phyloP scores from a whole-genome alignment of 2,113 vertebrate genomes.

The Gulo gulo region DNA sequence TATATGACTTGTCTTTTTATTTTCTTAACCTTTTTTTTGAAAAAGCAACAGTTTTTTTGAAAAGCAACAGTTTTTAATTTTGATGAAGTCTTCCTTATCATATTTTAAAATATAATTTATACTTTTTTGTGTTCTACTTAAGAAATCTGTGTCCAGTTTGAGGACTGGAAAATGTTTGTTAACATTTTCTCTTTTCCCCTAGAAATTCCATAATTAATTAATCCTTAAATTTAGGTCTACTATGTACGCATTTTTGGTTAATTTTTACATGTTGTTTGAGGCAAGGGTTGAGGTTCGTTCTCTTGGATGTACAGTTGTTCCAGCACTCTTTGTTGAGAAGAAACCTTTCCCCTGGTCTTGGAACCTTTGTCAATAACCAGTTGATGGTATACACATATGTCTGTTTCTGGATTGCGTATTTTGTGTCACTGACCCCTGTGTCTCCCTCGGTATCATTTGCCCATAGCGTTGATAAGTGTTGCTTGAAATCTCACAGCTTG shows the following conservation, averaged over 20 bases:
- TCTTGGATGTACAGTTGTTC: background rate
- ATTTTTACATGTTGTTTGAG: background rate
- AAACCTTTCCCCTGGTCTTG: background rate
- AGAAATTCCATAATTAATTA: background rate
- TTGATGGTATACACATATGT: background rate
- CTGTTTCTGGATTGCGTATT: background rate
- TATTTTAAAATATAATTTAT: background rate
- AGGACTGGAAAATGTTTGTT: background rate
- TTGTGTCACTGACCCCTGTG: background rate
- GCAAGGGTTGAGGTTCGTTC: background rate
- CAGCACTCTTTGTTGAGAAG: background rate
- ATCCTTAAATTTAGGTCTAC: background rate
- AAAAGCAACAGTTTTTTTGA: background rate
- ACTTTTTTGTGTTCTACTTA: background rate
- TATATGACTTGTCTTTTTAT: background rate
- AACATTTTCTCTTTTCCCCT: background rate
- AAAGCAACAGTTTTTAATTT: background rate
- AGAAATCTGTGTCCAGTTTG: background rate
- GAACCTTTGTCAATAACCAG: background rate
- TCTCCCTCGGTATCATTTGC: background rate
- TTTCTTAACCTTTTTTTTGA: background rate
- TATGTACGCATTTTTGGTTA: background rate
- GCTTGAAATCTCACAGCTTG: background rate
- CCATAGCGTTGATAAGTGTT: background rate
- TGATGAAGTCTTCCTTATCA: background rate